Conservation (phyloP, 2,797 vertebrate genomes). For the Antrozous pallidus region DNA sequence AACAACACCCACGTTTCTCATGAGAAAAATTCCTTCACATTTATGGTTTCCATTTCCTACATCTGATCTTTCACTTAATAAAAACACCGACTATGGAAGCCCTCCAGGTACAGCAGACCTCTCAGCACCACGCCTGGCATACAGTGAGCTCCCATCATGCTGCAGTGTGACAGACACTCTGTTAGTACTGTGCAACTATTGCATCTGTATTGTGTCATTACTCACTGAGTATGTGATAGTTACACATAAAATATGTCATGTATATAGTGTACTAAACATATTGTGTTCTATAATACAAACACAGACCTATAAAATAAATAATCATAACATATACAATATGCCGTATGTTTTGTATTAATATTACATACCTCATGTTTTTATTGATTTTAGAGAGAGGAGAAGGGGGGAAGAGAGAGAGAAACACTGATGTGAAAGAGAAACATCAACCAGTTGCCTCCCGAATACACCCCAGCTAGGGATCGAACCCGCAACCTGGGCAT, state of each 20-base stretch:
- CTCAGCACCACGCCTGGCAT: background rate
- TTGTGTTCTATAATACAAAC: background rate
- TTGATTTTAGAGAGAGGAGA: background rate
- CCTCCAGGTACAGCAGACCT: background rate
- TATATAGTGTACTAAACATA: background rate
- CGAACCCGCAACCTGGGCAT: background rate
- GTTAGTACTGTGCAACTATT: too few relatives aligned
- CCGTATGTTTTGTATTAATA: too few relatives aligned
- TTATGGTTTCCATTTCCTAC: constrained; percentile 42
- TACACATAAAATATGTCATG: too few relatives aligned
- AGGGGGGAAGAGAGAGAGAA: too few relatives aligned
- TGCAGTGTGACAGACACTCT: background rate
- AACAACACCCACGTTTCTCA: constrained; percentile 56
- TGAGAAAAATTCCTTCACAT: constrained; percentile 73
- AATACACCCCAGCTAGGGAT: background rate
- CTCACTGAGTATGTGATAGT: background rate
- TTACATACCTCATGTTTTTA: background rate
- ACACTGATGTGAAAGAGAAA: background rate
- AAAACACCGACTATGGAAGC: background rate
- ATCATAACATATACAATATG: background rate
- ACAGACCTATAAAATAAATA: background rate
- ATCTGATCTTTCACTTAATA: constrained; percentile 42
- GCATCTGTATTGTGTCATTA: background rate
- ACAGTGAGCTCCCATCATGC: background rate
- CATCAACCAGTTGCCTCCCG: background rate